phyloP scores from a whole-genome alignment of 2,888 invertebrate species.

The Pherbina coryleti region DNA sequence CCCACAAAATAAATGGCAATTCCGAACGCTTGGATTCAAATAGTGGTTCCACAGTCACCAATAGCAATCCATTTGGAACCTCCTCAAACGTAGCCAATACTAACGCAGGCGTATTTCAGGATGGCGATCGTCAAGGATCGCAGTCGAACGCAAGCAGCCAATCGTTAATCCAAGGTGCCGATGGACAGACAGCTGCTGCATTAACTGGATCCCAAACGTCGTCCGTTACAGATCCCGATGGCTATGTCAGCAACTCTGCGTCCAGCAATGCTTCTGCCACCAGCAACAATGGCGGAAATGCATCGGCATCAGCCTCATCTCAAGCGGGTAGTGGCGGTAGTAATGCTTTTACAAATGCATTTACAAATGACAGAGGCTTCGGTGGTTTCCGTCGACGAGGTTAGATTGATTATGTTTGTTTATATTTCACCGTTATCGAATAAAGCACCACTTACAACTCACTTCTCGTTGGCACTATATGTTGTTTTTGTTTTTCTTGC shows the following conservation, averaged over 20 bases:
- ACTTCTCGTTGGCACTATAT: not conserved
- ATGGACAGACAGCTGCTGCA: slow-evolving; percentile 56
- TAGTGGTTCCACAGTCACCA: slow-evolving; percentile 59
- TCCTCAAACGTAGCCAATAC: slow-evolving; percentile 63
- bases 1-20: slow-evolving; percentile 50
- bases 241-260: slow-evolving; percentile 59
- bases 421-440: not conserved
- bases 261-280: slow-evolving; percentile 60
- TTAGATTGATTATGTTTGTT: not conserved
- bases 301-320: slow-evolving; percentile 56
- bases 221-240: slow-evolving; percentile 57
- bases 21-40: slow-evolving; percentile 55
- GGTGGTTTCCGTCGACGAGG: slow-evolving; percentile 34
- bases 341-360: slow-evolving; percentile 29
- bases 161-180: slow-evolving; percentile 59
- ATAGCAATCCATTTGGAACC: slow-evolving; percentile 58
- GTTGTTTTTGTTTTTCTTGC: not conserved
- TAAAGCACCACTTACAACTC: not conserved
- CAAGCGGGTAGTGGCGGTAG: slow-evolving; percentile 48
- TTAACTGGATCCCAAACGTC: slow-evolving; percentile 58
- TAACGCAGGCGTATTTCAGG: slow-evolving; percentile 54
- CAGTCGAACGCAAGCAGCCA: slow-evolving; percentile 63
- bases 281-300: slow-evolving; percentile 54
- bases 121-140: slow-evolving; percentile 54
- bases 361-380: slow-evolving; percentile 45